Evolutionary conservation across 2,797 vertebrate genomes (phyloP).

Genomic region (Vipera ursinii): DNA sequence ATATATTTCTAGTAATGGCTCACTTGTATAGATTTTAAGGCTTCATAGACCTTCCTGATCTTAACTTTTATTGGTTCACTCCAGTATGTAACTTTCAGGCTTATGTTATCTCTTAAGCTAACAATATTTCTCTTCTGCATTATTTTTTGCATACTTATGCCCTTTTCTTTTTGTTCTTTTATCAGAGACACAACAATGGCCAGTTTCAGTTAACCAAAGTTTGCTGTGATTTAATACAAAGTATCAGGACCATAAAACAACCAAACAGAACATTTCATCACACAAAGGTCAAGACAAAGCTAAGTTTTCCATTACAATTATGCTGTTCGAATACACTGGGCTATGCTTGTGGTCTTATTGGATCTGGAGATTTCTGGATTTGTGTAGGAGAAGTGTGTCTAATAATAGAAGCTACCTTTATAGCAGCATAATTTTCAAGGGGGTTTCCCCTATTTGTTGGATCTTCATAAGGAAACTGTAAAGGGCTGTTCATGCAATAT

Average conservation of each 20-base stretch:
- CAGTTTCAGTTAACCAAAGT: constrained; percentile 30
- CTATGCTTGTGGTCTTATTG: neutral
- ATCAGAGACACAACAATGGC: constrained; percentile 55
- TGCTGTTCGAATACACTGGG: neutral
- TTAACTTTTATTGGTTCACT: neutral
- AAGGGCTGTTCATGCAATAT: neutral
- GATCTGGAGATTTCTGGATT: neutral
- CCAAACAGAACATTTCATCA: constrained; percentile 72
- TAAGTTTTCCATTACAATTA: constrained; percentile 6
- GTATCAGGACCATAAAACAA: constrained; percentile 46
- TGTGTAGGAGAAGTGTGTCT: neutral
- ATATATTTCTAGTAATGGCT: neutral
- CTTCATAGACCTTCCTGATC: neutral
- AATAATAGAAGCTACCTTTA: neutral
- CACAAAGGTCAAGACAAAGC: constrained; percentile 75
- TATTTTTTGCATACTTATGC: neutral
- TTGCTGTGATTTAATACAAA: constrained; percentile 53
- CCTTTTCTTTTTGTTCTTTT: constrained; percentile 26
- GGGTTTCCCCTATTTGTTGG: neutral
- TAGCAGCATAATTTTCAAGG: neutral
- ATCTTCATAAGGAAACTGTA: neutral
- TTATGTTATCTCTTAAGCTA: neutral
- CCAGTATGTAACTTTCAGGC: neutral
- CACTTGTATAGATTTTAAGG: neutral
- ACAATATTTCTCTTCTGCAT: neutral